These are phyloP conservation scores for Epinephelus coioides DNA, from an alignment of 2,797 vertebrate species.

Conservation along the genomic window DNA sequence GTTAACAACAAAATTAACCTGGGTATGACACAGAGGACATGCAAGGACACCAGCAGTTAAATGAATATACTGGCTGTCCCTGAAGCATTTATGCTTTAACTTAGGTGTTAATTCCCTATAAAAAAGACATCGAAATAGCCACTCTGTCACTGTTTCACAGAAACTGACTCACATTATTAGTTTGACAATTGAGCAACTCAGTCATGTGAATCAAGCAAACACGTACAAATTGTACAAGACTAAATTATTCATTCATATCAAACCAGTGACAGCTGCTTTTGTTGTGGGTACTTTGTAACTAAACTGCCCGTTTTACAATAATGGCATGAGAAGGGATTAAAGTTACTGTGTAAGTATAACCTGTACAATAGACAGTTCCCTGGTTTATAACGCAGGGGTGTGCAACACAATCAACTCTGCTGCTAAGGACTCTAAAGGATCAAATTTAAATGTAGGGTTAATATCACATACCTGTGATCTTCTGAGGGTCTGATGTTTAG, in stretches of 20 bases:
- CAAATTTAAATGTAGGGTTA: not conserved
- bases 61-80: not conserved
- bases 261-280: constrained; percentile 18
- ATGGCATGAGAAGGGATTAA: not conserved
- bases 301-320: constrained; percentile 1
- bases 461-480: constrained; percentile 1
- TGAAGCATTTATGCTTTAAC: not conserved
- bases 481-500: not conserved
- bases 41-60: not conserved
- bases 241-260: constrained; percentile 20
- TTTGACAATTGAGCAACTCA: not conserved
- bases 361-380: not conserved
- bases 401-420: not conserved
- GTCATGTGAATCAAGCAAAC: not conserved
- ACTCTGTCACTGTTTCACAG: not conserved
- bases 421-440: not conserved
- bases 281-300: constrained; percentile 2
- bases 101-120: not conserved
- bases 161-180: not conserved
- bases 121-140: not conserved
- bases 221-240: not conserved
- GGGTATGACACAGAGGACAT: constrained; percentile 2
- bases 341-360: not conserved
- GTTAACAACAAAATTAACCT: not conserved
- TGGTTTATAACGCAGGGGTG: too few species aligned